Evolutionary conservation across 2,888 invertebrate species (phyloP).

Genomic region (Leptinotarsa tumamoca): DNA sequence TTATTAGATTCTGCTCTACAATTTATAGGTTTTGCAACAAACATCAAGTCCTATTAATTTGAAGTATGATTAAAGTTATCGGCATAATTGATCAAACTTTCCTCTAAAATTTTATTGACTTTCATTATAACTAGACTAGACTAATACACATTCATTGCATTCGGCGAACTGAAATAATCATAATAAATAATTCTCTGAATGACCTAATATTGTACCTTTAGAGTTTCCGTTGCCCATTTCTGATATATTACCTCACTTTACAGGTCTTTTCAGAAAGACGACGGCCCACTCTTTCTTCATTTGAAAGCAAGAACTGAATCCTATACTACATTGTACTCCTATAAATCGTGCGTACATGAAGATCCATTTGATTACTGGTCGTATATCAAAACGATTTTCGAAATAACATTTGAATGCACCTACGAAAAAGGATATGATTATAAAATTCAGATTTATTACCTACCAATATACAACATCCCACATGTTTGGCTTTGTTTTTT

Average conservation of each 20-base stretch:
- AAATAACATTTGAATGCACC: conserved; percentile 39
- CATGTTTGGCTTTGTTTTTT: conserved; percentile 39
- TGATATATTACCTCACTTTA: conserved; percentile 13
- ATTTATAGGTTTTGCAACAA: too few relatives aligned
- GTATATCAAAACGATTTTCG: conserved; percentile 35
- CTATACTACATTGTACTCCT: conserved; percentile 22
- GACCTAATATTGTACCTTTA: conserved; percentile 3
- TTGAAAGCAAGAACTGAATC: conserved; percentile 26
- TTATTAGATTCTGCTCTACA: too few relatives aligned
- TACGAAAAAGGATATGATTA: conserved; percentile 40
- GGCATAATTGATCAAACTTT: too few relatives aligned
- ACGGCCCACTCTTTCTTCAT: conserved; percentile 11
- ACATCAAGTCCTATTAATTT: too few relatives aligned
- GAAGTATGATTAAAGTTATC: too few relatives aligned
- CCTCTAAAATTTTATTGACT: too few relatives aligned
- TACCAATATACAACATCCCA: conserved; percentile 36
- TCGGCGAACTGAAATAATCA: background rate
- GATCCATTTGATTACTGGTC: conserved; percentile 33
- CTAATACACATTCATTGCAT: background rate
- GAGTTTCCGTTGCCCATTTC: conserved; percentile 5
- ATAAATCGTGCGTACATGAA: conserved; percentile 25
- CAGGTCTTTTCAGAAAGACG: conserved; percentile 10
- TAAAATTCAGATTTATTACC: conserved; percentile 41
- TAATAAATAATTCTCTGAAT: background rate
- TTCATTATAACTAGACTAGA: background rate